These are phyloP conservation scores for Thereva unica DNA, from an alignment of 2,888 invertebrate genomes.

Conservation along the genomic window DNA sequence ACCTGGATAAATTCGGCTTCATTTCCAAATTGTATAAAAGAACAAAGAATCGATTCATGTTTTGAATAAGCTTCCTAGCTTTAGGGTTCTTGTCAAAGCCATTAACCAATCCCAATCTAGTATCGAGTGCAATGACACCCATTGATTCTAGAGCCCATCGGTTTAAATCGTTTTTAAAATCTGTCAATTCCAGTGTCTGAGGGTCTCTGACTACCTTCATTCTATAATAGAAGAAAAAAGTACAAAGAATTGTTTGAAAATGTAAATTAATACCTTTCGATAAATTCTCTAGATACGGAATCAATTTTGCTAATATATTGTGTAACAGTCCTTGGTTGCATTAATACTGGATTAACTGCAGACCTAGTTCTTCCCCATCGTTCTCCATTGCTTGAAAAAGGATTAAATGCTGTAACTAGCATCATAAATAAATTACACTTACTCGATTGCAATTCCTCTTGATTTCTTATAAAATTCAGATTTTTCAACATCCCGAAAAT, in stretches of 20 bases:
- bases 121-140: slow-evolving; percentile 57
- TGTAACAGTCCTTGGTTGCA: slow-evolving; percentile 64
- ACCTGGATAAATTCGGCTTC: slow-evolving; percentile 52
- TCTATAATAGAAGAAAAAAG: slow-evolving; percentile 43
- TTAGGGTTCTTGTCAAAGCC: slow-evolving; percentile 41
- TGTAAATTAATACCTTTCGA: slow-evolving; percentile 43
- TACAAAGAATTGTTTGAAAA: neutral
- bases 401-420: neutral
- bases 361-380: slow-evolving; percentile 69
- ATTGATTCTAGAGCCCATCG: slow-evolving; percentile 66
- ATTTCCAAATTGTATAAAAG: slow-evolving; percentile 47
- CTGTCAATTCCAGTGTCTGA: slow-evolving; percentile 38
- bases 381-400: slow-evolving; percentile 51
- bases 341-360: slow-evolving; percentile 67
- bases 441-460: neutral
- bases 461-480: neutral
- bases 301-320: slow-evolving; percentile 60
- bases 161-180: slow-evolving; percentile 60
- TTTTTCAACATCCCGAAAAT: slow-evolving; percentile 51
- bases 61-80: slow-evolving; percentile 29
- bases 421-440: neutral
- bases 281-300: slow-evolving; percentile 56
- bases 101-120: slow-evolving; percentile 49
- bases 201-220: slow-evolving; percentile 52
- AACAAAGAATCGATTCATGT: slow-evolving; percentile 40